Base-by-base conservation (phyloP, 2,888 invertebrate genomes). In the Rhopalosiphum nymphaeae region DNA sequence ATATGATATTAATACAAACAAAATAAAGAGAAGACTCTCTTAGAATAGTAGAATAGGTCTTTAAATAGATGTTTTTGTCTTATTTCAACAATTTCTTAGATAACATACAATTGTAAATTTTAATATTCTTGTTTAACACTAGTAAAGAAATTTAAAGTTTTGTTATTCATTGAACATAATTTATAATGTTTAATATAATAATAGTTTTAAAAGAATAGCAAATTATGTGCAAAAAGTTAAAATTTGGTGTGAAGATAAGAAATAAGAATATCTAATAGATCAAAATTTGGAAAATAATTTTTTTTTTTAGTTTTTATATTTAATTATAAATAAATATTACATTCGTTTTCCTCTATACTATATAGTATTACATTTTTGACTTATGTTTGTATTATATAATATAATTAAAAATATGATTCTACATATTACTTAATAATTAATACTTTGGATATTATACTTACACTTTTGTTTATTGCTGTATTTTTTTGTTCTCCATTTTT, bases 381-480 rank as follows among this genome's bases (percentile, higher is more conserved):
- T 44, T 26, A 44, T 44, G 11, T 13, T 44, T n/a, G n/a, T 1
- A 44, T 21, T 26, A 36, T 85, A 5, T 1, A 42, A 42, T 85
- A 44, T 21, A 26, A 44, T 85, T 85, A 44, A 44, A 44, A 44
- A 78, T 21, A 21, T 36, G 36, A 44, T 44, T 44, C 44, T 85
- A 44, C 44, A 85, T 42, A 4, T 44, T 44, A 4, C 13, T 16
- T 21, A 10, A 85, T 44, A 44, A 44, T 86, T 86, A n/a, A 29
- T 86, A 86, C 13, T 86, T 86, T 29, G 11, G 29, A 57, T 89
- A 57, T 36, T 56, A 92, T 42, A 93, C 95, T 94, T 95, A 96
- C 96, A 95, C 96, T 97, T 97, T 95, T 97, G 97, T 95, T 97
- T 97, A 93, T 97, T 97, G 95, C 97, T 97, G 95, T 97, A 97